Base-by-base conservation (phyloP, 2,888 invertebrate genomes). In the Amblyjoppa proteus region DNA sequence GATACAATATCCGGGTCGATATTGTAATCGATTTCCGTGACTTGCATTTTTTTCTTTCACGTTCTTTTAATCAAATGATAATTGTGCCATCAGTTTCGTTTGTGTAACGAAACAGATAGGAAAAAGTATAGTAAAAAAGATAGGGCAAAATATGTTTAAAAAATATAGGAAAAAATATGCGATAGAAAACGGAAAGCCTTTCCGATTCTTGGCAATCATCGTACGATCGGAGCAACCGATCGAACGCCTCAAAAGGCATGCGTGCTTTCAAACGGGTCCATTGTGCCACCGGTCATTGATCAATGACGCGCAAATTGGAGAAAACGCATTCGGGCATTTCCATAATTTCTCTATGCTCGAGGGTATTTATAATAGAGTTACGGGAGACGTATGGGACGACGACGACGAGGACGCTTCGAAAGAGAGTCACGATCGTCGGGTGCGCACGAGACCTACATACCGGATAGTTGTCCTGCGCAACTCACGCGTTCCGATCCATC, bases 371-470 rank as follows among this genome's bases (percentile, higher is more conserved):
- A 34, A 64, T 64, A 11, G 58, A 28, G 20, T 31, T 28, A 76
- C 25, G 20, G 34, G 70, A 76, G 53, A 49, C 45, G 53, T 58
- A 45, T 31, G 61, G 61, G 49, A 13, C 49, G 13, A 28, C 41
- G 66, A 66, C 13, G 53, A 51, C 66, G 38, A 31, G 53, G n/a
- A 69, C 61, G 69, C 69, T 41, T 16, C 69, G 69, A 58, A 66
- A 77, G 66, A 64, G 66, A 69, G 77, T 78, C 69, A 38, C 38
- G 64, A 51, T 45, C 71, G 68, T 56, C 66, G 49, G 56, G 77
- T 34, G 53, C 69, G 56, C 71, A 56, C 69, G 79, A 85, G 79
- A 81, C 79, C 85, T 82, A 82, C 56, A 82, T 85, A 82, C 75
- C 83, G 76, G 16, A 71, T 75, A 82, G 81, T 81, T 81, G 69